A percentile compares a stretch with the other conserved stretches of the same genome.
Conservation (phyloP, 2,113 vertebrate genomes). For the Anoura caudifer region DNA sequence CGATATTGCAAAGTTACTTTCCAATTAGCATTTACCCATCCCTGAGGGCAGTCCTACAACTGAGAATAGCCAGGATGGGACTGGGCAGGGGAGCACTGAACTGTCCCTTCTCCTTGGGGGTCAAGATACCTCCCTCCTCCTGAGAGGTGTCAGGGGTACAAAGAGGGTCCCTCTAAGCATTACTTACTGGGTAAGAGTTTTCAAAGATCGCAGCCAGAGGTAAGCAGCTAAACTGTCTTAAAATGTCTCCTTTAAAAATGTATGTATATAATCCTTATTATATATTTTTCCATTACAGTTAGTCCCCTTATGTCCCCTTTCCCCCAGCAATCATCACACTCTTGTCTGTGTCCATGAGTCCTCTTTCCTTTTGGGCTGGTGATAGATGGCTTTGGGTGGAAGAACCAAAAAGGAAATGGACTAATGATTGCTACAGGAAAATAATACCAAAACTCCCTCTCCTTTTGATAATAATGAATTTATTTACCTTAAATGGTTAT, state of each 20-base stretch:
- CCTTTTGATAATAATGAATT: neutral
- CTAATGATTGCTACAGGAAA: neutral
- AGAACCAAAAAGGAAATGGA: neutral
- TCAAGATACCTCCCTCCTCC: slow-evolving; percentile 39
- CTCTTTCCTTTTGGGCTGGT: too few species aligned
- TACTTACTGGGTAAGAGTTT: slow-evolving; percentile 32
- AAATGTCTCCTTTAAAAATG: neutral
- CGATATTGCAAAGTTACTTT: slow-evolving; percentile 39
- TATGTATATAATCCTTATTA: too few species aligned
- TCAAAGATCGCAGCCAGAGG: slow-evolving; percentile 12
- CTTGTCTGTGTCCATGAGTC: too few species aligned
- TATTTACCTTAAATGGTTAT: neutral
- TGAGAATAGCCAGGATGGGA: slow-evolving; percentile 52
- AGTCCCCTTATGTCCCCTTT: too few species aligned
- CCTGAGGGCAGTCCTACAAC: neutral
- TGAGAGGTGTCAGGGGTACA: slow-evolving; percentile 14
- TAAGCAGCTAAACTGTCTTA: neutral
- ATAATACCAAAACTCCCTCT: neutral
- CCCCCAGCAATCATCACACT: too few species aligned
- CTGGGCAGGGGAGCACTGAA: slow-evolving; percentile 41
- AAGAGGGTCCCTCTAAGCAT: slow-evolving; percentile 36
- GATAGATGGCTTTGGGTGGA: neutral
- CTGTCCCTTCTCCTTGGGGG: neutral
- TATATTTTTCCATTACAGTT: too few species aligned
- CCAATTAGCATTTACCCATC: slow-evolving; percentile 29